Evolutionary conservation across 1,140 invertebrate genomes (phyloP).

Genomic region (Bombus terrestris): DNA sequence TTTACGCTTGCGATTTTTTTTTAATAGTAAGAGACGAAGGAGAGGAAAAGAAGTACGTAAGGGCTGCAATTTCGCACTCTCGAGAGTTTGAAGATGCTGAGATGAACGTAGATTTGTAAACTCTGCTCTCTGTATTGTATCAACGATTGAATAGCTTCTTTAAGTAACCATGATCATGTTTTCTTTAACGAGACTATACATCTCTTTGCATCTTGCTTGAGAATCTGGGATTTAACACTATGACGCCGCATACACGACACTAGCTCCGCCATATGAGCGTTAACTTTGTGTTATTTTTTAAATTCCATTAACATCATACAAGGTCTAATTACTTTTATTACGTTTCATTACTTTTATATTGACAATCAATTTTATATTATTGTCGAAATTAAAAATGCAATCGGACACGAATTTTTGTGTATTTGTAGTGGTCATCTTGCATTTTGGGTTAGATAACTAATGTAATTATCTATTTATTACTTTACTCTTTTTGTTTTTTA

Average conservation of each 20-base stretch:
- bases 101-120: conserved; percentile 7
- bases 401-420: background rate
- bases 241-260: background rate
- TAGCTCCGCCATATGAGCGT: background rate
- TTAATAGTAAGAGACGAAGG: background rate
- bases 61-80: background rate
- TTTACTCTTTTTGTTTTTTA: background rate
- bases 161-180: conserved; percentile 12
- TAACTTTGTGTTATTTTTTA: background rate
- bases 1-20: background rate
- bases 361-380: background rate
- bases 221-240: background rate
- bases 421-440: background rate
- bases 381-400: background rate
- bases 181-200: background rate
- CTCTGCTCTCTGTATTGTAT: background rate
- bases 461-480: background rate
- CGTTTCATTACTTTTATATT: background rate
- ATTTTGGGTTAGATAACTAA: background rate
- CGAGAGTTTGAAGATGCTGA: background rate
- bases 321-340: background rate
- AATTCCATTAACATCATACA: too few species aligned
- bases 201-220: background rate
- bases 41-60: background rate
- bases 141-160: conserved; percentile 21